Evolutionary conservation across 2,797 vertebrate genomes (phyloP).

Genomic region (Takifugu ocellatus): DNA sequence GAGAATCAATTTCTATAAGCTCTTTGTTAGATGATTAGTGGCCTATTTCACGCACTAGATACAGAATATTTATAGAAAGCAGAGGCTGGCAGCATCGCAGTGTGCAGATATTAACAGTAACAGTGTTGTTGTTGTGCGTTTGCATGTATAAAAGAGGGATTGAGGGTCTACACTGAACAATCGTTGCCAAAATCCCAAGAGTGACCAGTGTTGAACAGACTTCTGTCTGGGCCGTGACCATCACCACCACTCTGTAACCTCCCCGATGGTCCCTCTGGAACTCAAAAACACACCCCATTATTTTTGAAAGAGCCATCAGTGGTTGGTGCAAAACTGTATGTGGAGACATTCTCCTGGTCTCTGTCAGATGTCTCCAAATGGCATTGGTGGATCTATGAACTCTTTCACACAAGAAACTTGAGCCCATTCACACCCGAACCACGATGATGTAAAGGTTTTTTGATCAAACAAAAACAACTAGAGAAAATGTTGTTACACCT

Average conservation of each 20-base stretch:
- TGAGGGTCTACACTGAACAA: slow-evolving; percentile 47
- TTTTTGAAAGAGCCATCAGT: no score
- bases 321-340: background rate
- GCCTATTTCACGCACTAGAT: slow-evolving; percentile 69
- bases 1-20: slow-evolving; percentile 49
- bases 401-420: no score
- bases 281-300: background rate
- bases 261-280: slow-evolving; percentile 1
- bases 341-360: no score
- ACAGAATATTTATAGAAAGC: slow-evolving; percentile 82
- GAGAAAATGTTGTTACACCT: no score
- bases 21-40: slow-evolving; percentile 87
- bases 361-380: no score
- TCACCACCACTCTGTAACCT: slow-evolving; percentile 41
- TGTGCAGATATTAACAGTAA: slow-evolving; percentile 60
- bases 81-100: slow-evolving; percentile 68
- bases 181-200: slow-evolving; percentile 47
- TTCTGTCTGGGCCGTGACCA: slow-evolving; percentile 32
- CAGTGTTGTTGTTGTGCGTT: slow-evolving; percentile 34
- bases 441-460: no score
- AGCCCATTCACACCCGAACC: no score
- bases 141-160: slow-evolving; percentile 6
- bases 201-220: slow-evolving; percentile 32
- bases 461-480: no score
- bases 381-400: no score